Base-by-base conservation (phyloP, 1,140 invertebrate genomes). In the Chrysopa pallens region DNA sequence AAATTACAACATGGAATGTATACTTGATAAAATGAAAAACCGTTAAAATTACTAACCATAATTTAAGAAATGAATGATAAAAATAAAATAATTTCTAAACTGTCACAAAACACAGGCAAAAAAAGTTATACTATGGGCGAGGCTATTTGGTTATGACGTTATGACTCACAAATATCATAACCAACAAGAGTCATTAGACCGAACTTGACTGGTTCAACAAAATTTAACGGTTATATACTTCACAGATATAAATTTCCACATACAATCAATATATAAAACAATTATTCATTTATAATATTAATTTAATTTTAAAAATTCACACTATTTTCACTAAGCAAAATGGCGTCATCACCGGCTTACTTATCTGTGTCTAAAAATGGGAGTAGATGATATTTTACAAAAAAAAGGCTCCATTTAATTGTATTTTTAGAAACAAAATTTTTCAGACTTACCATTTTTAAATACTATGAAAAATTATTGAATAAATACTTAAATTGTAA, bases 161-260 rank as follows among this genome's bases (percentile, higher is more conserved):
- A 64, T 61, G 62, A 61, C 52, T 54, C 63, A 63, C 55, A 52
- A 46, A 23, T 23, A 23, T 64, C n/a, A 64, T 61, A 61, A 61
- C 52, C 53, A 63, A 63, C 55, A 52, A 46, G 8, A 33, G 6
- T 33, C 8, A 33, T 2, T 33, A 2, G 31, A 33, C 31, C n/a
- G 6, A 4, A 33, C 31, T 11, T 11, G 31, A 33, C 31, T 6
- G 31, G n/a, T 33, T 12, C 31, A 12, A 33, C 4, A 11, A 23
- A 11, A 33, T 33, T 33, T 33, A 11, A 33, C 31, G 31, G 8
- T 12, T 11, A 33, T 12, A 12, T 11, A 33, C 31, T 33, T 33
- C 31, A 33, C 31, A 6, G 31, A 11, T 33, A 33, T 4, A 33
- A 12, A 33, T 11, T 33, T 33, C 8, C 6, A 33, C 31, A 33